These are phyloP conservation scores for Escarpia spicata DNA, from an alignment of 2,888 invertebrate species.

Conservation along the genomic window DNA sequence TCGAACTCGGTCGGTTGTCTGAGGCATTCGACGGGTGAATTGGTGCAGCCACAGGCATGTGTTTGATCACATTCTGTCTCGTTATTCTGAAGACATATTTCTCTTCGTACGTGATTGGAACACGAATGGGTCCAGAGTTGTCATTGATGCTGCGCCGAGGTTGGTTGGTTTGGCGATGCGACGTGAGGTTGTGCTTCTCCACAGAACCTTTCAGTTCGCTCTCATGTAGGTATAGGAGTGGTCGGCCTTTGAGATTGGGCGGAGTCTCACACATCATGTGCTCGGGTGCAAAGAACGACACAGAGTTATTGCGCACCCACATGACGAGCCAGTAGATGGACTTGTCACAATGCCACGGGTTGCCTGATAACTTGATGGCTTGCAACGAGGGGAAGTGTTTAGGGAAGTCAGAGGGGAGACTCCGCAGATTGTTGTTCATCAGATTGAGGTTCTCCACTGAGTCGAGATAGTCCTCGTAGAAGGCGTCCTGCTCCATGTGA, in stretches of 20 bases:
- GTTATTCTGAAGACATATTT: not conserved
- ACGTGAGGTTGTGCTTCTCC: not conserved
- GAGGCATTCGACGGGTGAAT: not conserved
- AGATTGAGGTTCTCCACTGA: conserved; percentile 72
- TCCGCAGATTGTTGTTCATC: conserved; percentile 73
- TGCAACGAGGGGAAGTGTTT: conserved; percentile 78
- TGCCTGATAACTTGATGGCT: conserved; percentile 75
- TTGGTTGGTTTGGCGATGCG: not conserved
- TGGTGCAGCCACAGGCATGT: not conserved
- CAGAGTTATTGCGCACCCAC: conserved; percentile 73
- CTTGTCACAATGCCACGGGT: conserved; percentile 75
- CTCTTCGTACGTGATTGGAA: not conserved
- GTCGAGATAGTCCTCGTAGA: conserved; percentile 23
- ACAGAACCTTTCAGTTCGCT: conserved; percentile 31
- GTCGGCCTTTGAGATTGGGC: conserved; percentile 49
- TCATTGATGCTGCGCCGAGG: not conserved
- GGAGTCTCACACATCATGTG: conserved; percentile 66
- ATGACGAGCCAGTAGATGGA: conserved; percentile 62
- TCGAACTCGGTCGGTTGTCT: not conserved
- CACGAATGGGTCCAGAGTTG: not conserved
- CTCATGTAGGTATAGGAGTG: conserved; percentile 44
- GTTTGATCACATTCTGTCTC: not conserved
- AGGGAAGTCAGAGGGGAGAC: conserved; percentile 76
- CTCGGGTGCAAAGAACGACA: conserved; percentile 60
- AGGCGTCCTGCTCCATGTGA: conserved; percentile 31